Percentiles rank a stretch among this genome's conserved stretches.
phyloP scores from a whole-genome alignment of 2,888 invertebrate genomes.

The Exocentrus adspersus region DNA sequence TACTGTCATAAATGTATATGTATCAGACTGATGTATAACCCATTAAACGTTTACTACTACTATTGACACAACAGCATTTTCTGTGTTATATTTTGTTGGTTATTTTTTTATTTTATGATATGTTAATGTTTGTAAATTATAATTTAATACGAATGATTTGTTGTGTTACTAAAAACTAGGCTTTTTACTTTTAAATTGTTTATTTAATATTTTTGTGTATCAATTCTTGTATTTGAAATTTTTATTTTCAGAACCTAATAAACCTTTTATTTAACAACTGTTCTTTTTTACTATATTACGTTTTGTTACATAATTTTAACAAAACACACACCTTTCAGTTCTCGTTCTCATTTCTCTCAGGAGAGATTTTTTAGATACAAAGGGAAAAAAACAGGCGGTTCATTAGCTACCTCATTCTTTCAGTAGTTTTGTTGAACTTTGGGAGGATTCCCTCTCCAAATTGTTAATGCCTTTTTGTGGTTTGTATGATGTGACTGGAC shows the following conservation, averaged over 20 bases:
- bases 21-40: too few relatives aligned
- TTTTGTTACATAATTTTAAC: background rate
- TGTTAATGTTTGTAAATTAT: too few relatives aligned
- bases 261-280: too few relatives aligned
- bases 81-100: conserved; percentile 6
- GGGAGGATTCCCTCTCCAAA: background rate
- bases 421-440: background rate
- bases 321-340: background rate
- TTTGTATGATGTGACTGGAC: conserved; percentile 15
- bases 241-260: background rate
- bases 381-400: background rate
- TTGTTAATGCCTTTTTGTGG: conserved; percentile 7
- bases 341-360: background rate
- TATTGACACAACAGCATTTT: too few relatives aligned
- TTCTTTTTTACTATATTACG: too few relatives aligned
- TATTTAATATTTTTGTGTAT: conserved; percentile 9
- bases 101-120: conserved; percentile 25
- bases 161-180: too few relatives aligned
- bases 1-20: too few relatives aligned
- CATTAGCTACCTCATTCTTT: background rate
- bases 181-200: conserved; percentile 20
- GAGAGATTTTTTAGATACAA: background rate
- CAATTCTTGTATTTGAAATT: background rate
- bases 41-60: too few relatives aligned
- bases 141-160: too few relatives aligned